These are phyloP conservation scores for Phylloscopus collybita DNA, from an alignment of 2,797 vertebrate species.

Conservation along the genomic window DNA sequence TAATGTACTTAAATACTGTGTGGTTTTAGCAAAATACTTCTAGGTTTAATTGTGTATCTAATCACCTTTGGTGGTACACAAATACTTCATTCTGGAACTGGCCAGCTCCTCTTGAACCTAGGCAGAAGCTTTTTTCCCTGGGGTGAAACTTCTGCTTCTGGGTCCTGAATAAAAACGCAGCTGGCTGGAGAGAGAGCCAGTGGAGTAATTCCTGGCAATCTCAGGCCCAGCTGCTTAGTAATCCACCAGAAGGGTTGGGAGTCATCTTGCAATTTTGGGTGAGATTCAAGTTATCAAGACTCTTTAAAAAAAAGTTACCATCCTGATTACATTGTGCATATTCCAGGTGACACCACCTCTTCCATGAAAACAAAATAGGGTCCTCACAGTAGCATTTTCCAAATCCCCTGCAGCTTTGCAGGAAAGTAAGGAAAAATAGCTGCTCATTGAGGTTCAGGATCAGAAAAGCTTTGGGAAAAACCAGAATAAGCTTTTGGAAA, in stretches of 20 bases:
- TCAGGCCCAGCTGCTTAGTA: slow-evolving; percentile 40
- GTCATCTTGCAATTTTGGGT: neutral
- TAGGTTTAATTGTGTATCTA: neutral
- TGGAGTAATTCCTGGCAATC: slow-evolving; percentile 34
- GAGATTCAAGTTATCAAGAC: slow-evolving; percentile 26
- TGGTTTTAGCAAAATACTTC: neutral
- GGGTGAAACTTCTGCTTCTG: neutral
- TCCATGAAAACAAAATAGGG: neutral
- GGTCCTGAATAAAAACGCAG: neutral
- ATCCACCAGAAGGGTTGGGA: neutral
- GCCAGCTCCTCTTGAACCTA: neutral
- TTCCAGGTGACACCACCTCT: neutral
- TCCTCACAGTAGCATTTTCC: neutral
- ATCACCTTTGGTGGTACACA: neutral
- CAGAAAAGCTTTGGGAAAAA: neutral
- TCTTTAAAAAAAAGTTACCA: neutral
- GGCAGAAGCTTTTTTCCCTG: neutral
- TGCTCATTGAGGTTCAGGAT: neutral
- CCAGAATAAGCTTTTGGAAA: neutral
- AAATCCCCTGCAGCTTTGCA: neutral
- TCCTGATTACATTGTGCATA: neutral
- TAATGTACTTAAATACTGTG: neutral
- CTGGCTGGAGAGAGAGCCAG: slow-evolving; percentile 14
- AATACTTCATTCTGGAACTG: neutral
- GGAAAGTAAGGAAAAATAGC: neutral